These are phyloP conservation scores for Drosophila yooni DNA, from an alignment of 2,888 invertebrate genomes.

Conservation along the genomic window DNA sequence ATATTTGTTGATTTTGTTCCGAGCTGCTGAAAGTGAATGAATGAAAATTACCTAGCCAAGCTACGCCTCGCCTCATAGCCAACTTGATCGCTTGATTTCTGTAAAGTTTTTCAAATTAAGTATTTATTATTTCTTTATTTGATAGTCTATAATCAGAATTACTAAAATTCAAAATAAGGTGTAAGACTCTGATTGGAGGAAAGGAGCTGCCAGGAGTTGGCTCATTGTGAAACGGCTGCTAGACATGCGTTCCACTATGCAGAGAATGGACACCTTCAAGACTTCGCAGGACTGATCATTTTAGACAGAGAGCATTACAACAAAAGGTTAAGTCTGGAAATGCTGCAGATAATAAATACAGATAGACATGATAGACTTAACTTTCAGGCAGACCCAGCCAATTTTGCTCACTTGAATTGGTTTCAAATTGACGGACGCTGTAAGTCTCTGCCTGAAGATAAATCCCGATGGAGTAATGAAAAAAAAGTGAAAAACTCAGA, in stretches of 20 bases:
- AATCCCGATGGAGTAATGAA: neutral
- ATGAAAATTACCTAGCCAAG: neutral
- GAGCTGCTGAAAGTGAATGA: slow-evolving; percentile 36
- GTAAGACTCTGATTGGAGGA: neutral
- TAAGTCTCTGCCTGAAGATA: too few species aligned
- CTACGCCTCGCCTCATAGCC: neutral
- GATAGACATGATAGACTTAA: neutral
- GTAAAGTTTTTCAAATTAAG: neutral
- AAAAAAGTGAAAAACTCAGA: neutral
- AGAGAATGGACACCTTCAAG: neutral
- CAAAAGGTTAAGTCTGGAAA: neutral
- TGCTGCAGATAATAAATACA: neutral
- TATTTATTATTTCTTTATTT: neutral
- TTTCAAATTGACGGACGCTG: neutral
- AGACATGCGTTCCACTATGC: neutral
- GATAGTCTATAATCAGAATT: neutral
- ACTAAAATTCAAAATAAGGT: neutral
- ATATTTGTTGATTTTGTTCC: slow-evolving; percentile 43
- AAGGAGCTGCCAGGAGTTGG: neutral
- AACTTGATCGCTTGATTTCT: neutral
- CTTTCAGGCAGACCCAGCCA: neutral
- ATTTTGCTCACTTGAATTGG: neutral
- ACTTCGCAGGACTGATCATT: neutral
- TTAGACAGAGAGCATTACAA: neutral
- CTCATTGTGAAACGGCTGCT: neutral